Conservation (phyloP, 2,113 vertebrate genomes). For the Todiramphus chloris region DNA sequence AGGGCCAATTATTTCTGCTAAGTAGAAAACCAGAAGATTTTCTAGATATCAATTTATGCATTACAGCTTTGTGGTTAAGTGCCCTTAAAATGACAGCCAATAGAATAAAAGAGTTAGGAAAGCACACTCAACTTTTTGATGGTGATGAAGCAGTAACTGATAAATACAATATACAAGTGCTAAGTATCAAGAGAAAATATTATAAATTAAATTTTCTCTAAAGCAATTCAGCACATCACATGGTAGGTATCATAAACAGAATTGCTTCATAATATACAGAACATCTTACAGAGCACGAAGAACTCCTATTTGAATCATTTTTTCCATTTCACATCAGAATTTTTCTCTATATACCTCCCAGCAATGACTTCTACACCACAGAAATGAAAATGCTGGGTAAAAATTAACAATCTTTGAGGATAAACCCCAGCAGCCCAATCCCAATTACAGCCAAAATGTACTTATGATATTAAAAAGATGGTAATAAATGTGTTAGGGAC, state of each 20-base stretch:
- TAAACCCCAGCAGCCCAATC: conserved; percentile 32
- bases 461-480: conserved; percentile 13
- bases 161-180: neutral
- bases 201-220: neutral
- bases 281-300: neutral
- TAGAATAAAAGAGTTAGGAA: neutral
- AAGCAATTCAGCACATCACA: neutral
- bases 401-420: conserved; percentile 50
- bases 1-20: neutral
- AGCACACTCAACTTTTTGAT: neutral
- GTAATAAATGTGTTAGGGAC: conserved; percentile 47
- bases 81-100: neutral
- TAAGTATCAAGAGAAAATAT: neutral
- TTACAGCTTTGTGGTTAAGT: neutral
- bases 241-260: neutral
- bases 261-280: neutral
- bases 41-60: neutral
- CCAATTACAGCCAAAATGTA: conserved; percentile 53
- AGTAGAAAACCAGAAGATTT: neutral
- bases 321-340: conserved; percentile 25
- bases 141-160: neutral
- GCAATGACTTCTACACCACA: neutral
- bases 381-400: conserved; percentile 38
- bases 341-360: conserved; percentile 20
- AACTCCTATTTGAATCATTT: neutral